phyloP scores from a whole-genome alignment of 2,888 invertebrate genomes.

The Nomada ruficornis region DNA sequence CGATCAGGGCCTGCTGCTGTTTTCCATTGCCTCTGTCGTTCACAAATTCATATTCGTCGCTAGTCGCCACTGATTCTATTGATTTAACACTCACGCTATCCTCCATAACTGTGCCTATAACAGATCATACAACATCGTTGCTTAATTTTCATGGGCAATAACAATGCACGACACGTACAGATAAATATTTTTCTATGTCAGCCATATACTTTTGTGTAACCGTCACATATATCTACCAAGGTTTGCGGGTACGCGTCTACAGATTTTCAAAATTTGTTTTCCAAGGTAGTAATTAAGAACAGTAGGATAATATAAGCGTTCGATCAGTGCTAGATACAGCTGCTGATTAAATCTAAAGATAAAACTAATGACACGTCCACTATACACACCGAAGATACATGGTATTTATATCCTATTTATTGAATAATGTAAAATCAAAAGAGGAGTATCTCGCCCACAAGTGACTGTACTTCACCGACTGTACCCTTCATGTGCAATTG shows the following conservation, averaged over 20 bases:
- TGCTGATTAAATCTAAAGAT: slow-evolving; percentile 29
- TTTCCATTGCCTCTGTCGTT: slow-evolving; percentile 84
- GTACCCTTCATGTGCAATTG: slow-evolving; percentile 15
- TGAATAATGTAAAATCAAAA: slow-evolving; percentile 17
- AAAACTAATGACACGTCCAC: slow-evolving; percentile 10
- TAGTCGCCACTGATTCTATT: slow-evolving; percentile 88
- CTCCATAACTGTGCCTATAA: slow-evolving; percentile 86
- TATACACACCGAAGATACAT: not conserved
- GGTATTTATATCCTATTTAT: slow-evolving; percentile 41
- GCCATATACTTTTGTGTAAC: not conserved
- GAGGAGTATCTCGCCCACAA: slow-evolving; percentile 10
- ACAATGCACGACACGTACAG: not conserved
- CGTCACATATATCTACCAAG: not conserved
- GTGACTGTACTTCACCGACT: slow-evolving; percentile 32
- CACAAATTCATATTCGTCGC: slow-evolving; percentile 90
- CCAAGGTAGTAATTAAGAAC: not conserved
- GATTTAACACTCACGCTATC: slow-evolving; percentile 89
- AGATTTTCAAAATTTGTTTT: not conserved
- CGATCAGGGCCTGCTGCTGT: slow-evolving; percentile 80
- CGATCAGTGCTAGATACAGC: not conserved
- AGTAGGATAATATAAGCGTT: not conserved
- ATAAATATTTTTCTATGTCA: not conserved
- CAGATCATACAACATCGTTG: not conserved
- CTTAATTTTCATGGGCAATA: not conserved
- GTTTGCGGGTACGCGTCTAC: not conserved